These are phyloP conservation scores for Uloborus diversus DNA, from an alignment of 1,140 invertebrate species.

Conservation along the genomic window DNA sequence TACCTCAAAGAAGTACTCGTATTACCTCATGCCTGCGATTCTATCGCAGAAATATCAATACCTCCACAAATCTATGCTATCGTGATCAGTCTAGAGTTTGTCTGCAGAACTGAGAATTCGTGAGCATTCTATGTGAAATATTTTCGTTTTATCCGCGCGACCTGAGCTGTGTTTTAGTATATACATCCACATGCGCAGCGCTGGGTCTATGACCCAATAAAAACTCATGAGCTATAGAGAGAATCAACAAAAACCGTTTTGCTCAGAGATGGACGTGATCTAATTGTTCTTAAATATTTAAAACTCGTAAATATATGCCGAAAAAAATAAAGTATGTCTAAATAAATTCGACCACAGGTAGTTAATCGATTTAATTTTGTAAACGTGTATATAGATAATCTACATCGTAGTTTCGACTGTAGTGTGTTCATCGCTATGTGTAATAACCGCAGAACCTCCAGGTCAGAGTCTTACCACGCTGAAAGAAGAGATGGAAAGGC, in stretches of 20 bases:
- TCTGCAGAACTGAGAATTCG: slow-evolving; percentile 29
- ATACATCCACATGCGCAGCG: slow-evolving; percentile 35
- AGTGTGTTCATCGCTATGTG: slow-evolving; percentile 27
- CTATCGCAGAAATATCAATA: neutral
- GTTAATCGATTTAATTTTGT: slow-evolving; percentile 54
- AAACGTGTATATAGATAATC: slow-evolving; percentile 53
- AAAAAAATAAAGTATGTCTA: slow-evolving; percentile 15
- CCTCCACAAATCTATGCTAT: no score
- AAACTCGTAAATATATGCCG: slow-evolving; percentile 34
- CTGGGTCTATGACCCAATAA: slow-evolving; percentile 25
- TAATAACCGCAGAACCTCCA: slow-evolving; percentile 55
- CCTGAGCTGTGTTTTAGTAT: slow-evolving; percentile 31
- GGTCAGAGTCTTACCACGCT: slow-evolving; percentile 12
- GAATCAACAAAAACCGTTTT: slow-evolving; percentile 37
- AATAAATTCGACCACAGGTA: slow-evolving; percentile 35
- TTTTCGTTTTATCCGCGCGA: slow-evolving; percentile 28
- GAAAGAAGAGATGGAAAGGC: slow-evolving; percentile 28
- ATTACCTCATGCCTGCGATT: slow-evolving; percentile 46
- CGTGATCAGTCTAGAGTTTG: neutral
- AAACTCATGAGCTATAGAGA: slow-evolving; percentile 48
- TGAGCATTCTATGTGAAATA: slow-evolving; percentile 15
- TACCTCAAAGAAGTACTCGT: slow-evolving; percentile 32
- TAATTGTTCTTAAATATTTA: slow-evolving; percentile 47
- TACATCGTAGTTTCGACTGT: slow-evolving; percentile 39
- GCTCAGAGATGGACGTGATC: slow-evolving; percentile 47